Base-by-base conservation (phyloP, 2,888 invertebrate species). In the Scotopteryx bipunctaria region DNA sequence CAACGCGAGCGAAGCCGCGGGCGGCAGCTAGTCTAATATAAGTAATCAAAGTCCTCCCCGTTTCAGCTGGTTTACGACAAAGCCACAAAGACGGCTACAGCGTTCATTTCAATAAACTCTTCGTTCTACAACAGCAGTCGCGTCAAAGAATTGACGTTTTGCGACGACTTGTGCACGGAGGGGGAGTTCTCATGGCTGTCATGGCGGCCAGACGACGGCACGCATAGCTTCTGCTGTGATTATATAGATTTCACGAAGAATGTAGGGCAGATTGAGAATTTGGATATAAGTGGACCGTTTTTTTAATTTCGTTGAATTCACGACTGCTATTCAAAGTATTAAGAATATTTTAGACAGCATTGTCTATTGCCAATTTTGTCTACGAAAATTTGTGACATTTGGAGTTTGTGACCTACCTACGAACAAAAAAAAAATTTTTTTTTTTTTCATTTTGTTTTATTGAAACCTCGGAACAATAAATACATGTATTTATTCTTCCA, bases 171-270 rank as follows among this genome's bases (percentile, higher is more conserved):
- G n/a, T 88, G 88, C 47, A 69, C 66, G 0, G 65, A 52, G 0
- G 75, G 76, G 19, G 36, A 76, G 1, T 82, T 63, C 51, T 58
- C 69, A 0, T 90, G 89, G 89, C 47, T 90, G 11, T 73, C 27
- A 45, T 89, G 89, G 89, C 74, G 83, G 1, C 57, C 76, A 0
- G 78, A 73, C 13, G 87, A 88, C 16, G 85, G 76, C 0, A 83
- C 86, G 0, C 75, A 75, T 23, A 88, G 88, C 51, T 89, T 88
- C 47, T 88, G 88, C 38, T 90, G 89, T 9, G 66, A 65, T 13
- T 90, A 86, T 43, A 27, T 76, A 0, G 69, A 84, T 0, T 86
- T 88, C 14, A 35, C 56, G 0, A 21, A 55, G 0, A 53, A 55
- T 27, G 58, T 85, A 1, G 31, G 63, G 6, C 63, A 67, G 48